These are phyloP conservation scores for Lasioglossum villosulum DNA, from an alignment of 2,888 invertebrate species.

Conservation along the genomic window DNA sequence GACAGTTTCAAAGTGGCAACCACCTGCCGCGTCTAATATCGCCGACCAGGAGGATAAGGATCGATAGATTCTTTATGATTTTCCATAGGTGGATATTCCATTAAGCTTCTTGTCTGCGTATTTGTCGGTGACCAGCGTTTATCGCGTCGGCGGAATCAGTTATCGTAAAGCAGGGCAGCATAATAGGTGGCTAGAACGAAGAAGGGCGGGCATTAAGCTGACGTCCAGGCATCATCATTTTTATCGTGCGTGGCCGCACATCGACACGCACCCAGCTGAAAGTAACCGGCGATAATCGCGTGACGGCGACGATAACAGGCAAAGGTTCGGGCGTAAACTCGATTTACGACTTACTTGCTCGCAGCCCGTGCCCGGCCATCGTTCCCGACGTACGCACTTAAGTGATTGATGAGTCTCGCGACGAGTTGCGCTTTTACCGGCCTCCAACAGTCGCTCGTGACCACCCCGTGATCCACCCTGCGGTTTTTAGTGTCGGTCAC, in stretches of 20 bases:
- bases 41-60: not conserved
- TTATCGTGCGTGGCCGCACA: slow-evolving; percentile 4
- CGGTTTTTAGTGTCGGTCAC: not conserved
- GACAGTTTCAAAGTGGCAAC: not conserved
- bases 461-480: not conserved
- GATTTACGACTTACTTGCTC: slow-evolving; percentile 56
- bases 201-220: not conserved
- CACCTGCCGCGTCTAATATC: not conserved
- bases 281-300: slow-evolving; percentile 41
- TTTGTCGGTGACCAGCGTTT: not conserved
- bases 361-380: not conserved
- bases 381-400: slow-evolving; percentile 15
- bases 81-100: not conserved
- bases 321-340: slow-evolving; percentile 37
- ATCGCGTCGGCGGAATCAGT: not conserved
- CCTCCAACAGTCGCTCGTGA: not conserved
- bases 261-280: slow-evolving; percentile 6
- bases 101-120: not conserved
- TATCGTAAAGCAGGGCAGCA: slow-evolving; percentile 1
- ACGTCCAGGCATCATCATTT: slow-evolving; percentile 12
- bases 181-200: slow-evolving; percentile 16
- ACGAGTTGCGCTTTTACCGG: slow-evolving; percentile 44
- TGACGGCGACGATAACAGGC: slow-evolving; percentile 35
- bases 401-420: slow-evolving; percentile 59
- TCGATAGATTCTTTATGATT: not conserved